phyloP scores from a whole-genome alignment of 2,797 vertebrate species.

The Jordanella pulchra region DNA sequence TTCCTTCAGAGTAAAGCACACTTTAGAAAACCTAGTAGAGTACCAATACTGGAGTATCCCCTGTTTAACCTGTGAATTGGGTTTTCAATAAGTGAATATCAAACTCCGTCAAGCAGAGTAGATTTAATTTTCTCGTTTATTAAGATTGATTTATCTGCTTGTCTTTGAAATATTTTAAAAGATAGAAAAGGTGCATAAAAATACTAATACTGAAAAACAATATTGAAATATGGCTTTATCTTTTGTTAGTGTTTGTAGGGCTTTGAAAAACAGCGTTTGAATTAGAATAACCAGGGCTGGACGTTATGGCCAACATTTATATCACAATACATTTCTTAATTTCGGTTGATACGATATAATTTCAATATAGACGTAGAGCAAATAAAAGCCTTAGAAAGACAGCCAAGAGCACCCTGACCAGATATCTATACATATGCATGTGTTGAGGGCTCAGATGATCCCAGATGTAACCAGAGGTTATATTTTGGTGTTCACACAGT shows the following conservation, averaged over 20 bases:
- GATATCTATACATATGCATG: too few relatives aligned
- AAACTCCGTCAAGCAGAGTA: not conserved
- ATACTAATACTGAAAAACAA: not conserved
- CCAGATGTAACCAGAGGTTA: too few relatives aligned
- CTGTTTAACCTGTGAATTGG: not conserved
- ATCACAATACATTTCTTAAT: too few relatives aligned
- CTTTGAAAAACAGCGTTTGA: not conserved
- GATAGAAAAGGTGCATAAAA: not conserved
- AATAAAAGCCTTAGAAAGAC: too few relatives aligned
- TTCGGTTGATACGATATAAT: too few relatives aligned
- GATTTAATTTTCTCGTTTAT: not conserved
- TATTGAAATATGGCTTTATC: not conserved
- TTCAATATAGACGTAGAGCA: too few relatives aligned
- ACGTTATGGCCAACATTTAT: too few relatives aligned
- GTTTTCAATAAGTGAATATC: not conserved
- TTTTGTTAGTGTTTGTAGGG: not conserved
- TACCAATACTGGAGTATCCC: not conserved
- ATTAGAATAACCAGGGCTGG: too few relatives aligned
- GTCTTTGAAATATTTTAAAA: not conserved
- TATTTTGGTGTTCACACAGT: constrained; percentile 5
- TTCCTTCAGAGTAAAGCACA: not conserved
- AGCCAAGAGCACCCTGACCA: too few relatives aligned
- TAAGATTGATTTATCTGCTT: not conserved
- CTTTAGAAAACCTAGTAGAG: too few relatives aligned
- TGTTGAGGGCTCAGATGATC: too few relatives aligned